These are phyloP conservation scores for Lycocerus yunnanus DNA, from an alignment of 2,888 invertebrate species.

Conservation along the genomic window DNA sequence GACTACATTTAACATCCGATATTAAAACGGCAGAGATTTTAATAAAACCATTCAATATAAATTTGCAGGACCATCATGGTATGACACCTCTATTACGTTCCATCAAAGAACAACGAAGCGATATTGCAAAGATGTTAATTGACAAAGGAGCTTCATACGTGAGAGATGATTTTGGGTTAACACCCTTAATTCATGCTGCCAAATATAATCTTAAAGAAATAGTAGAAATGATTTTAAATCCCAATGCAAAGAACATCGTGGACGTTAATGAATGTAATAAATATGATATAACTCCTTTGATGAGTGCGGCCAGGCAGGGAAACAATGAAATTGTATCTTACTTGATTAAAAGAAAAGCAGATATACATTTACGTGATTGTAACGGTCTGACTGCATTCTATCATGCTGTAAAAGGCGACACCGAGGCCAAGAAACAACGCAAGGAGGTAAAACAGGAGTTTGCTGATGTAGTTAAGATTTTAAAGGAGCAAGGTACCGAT, in stretches of 20 bases:
- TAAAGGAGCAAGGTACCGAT: conserved; percentile 11
- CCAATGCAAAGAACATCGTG: neutral
- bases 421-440: no score
- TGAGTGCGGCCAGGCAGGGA: conserved; percentile 11
- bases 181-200: conserved; percentile 15
- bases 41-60: conserved; percentile 2
- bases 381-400: conserved; percentile 13
- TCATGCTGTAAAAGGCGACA: conserved; percentile 15
- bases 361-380: conserved; percentile 8
- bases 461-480: neutral
- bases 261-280: conserved; percentile 4
- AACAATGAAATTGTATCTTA: conserved; percentile 9
- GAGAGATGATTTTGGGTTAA: neutral
- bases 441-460: no score
- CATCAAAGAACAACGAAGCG: neutral
- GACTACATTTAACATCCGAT: conserved; percentile 14
- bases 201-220: conserved; percentile 6
- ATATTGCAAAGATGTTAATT: conserved; percentile 8
- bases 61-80: conserved; percentile 16
- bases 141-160: neutral
- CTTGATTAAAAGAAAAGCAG: conserved; percentile 7
- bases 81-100: conserved; percentile 21
- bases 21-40: conserved; percentile 1
- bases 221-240: neutral
- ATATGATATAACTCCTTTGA: conserved; percentile 8